Conservation (phyloP, 37 sponge, comb jelly and placozoan genomes). For the Dysidea cf. avara region DNA sequence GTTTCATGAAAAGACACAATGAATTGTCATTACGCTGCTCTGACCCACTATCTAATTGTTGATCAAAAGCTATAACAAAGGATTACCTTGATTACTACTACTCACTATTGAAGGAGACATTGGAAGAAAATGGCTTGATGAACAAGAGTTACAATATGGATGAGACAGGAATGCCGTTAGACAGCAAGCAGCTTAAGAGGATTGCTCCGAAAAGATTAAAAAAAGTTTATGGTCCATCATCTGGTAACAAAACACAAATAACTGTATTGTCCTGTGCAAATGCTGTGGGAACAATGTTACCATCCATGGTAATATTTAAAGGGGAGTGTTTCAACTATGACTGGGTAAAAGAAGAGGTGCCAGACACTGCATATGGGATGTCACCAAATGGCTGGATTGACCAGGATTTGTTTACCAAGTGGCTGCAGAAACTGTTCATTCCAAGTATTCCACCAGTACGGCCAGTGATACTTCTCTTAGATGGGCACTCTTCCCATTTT, state of each 20-base stretch:
- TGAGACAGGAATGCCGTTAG: constrained; percentile 37
- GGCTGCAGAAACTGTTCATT: constrained; percentile 30
- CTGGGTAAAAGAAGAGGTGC: constrained; percentile 32
- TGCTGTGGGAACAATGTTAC: constrained; percentile 37
- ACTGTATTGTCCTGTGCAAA: constrained; percentile 51
- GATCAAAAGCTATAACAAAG: no score
- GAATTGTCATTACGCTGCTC: no score
- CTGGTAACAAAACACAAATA: constrained; percentile 50
- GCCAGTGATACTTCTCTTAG: constrained; percentile 51
- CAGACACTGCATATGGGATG: constrained; percentile 56
- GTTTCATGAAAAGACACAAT: no score
- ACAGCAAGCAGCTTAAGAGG: neutral
- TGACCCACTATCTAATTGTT: no score
- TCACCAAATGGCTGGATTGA: constrained; percentile 57
- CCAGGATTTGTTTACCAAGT: constrained; percentile 23
- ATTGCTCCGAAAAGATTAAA: neutral
- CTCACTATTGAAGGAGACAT: no score
- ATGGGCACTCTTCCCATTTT: constrained; percentile 75
- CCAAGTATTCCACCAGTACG: no score
- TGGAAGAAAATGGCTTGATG: no score
- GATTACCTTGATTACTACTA: no score
- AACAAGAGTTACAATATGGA: constrained; percentile 33
- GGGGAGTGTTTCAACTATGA: constrained; percentile 8
- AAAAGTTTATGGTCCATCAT: neutral
- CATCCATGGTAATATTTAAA: constrained; percentile 50